Base-by-base conservation (phyloP, 2,888 invertebrate species). In the Isotomurus palustris region DNA sequence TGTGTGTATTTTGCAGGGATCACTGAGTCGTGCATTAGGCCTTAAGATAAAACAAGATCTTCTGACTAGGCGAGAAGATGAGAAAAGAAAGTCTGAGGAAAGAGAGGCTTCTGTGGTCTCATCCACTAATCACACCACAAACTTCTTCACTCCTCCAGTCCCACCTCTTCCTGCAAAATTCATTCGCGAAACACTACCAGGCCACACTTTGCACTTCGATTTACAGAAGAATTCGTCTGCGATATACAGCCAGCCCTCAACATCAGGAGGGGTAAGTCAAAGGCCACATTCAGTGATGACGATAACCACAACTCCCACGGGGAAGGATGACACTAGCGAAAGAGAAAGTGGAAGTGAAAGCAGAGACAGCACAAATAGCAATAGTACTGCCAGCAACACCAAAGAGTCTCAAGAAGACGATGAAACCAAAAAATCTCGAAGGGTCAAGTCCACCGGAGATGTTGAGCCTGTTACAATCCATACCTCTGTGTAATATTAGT, bases 1-100 rank as follows among this genome's bases (percentile, higher is more conserved):
- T n/a, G n/a, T n/a, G n/a, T n/a, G n/a, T n/a, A 51, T 50, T 60
- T 72, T 75, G n/a, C 78, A 87, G 87, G 86, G 86, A 62, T 86
- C 86, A 47, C 78, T 87, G 74, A 84, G 84, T 59, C 80, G 86
- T 60, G 87, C 86, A 3, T 76, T 87, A 36, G 87, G 87, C 44
- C 73, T 81, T 29, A 78, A 73, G 57, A 67, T 74, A 48, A 73
- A 72, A 47, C 72, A 72, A 55, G 72, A 73, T 22, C 75, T 60
- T 12, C 83, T 3, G 81, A 83, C 69, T 80, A 81, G 63, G 2
- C 60, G 69, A n/a, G 63, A 64, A 21, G 64, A 60, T n/a, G 67
- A 67, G 50, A 65, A 65, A 52, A 50, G 57, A 21, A 66, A 68
- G 53, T 57, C 58, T 25, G 62, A 65, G 45, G 62, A 63, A 21